Conservation (phyloP, 2,888 invertebrate genomes). For the Synergus japonicus region DNA sequence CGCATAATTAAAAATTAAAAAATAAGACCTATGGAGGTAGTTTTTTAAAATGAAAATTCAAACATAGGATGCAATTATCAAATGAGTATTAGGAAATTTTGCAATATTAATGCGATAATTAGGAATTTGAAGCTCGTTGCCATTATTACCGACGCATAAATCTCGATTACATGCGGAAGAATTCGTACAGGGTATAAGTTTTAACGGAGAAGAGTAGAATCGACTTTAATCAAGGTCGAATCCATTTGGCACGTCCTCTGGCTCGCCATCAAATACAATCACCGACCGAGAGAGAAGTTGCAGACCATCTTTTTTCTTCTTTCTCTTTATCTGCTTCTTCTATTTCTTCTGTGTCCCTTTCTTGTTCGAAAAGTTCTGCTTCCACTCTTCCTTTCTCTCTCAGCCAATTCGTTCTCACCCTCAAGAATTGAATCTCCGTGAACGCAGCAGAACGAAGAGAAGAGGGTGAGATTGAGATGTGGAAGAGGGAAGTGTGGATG, state of each 20-base stretch:
- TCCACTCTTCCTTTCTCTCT: slow-evolving; percentile 38
- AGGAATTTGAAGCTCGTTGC: slow-evolving; percentile 30
- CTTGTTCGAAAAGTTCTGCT: slow-evolving; percentile 38
- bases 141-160: slow-evolving; percentile 36
- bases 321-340: slow-evolving; percentile 37
- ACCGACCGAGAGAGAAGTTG: slow-evolving; percentile 19
- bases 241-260: slow-evolving; percentile 45
- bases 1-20: too few relatives aligned
- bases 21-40: too few relatives aligned
- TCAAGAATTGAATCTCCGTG: slow-evolving; percentile 40
- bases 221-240: slow-evolving; percentile 60
- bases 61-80: neutral
- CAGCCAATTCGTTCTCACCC: slow-evolving; percentile 38
- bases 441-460: slow-evolving; percentile 38
- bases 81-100: neutral
- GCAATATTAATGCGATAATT: slow-evolving; percentile 7
- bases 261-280: slow-evolving; percentile 42
- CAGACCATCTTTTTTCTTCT: slow-evolving; percentile 4
- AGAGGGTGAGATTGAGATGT: slow-evolving; percentile 30
- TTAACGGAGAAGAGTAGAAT: slow-evolving; percentile 40
- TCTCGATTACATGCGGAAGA: slow-evolving; percentile 38
- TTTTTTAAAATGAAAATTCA: too few relatives aligned
- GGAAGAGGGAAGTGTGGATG: slow-evolving; percentile 43
- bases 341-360: slow-evolving; percentile 29
- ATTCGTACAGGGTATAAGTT: slow-evolving; percentile 31